Conservation (phyloP, 2,113 vertebrate species). For the Trematocara stigmaticum region DNA sequence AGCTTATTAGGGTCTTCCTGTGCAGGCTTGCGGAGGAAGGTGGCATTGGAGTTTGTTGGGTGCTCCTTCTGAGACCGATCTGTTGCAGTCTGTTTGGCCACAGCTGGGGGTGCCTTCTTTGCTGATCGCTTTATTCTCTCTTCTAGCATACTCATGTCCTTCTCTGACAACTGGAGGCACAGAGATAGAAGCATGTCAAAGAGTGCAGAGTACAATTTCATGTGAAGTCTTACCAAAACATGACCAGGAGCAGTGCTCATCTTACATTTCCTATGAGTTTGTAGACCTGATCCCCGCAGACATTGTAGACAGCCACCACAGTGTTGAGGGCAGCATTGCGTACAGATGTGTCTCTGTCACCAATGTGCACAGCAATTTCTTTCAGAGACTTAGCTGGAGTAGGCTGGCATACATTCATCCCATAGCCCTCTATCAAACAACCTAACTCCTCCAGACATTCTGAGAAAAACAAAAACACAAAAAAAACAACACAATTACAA, state of each 20-base stretch:
- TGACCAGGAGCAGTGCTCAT: neutral
- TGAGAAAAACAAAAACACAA: conserved; percentile 37
- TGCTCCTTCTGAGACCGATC: conserved; percentile 81
- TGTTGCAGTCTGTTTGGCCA: conserved; percentile 70
- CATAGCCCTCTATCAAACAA: conserved; percentile 89
- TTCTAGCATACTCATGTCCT: conserved; percentile 99
- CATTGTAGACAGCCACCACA: conserved; percentile 91
- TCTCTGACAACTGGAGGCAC: conserved; percentile 85
- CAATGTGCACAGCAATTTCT: conserved; percentile 93
- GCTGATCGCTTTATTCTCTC: conserved; percentile 95
- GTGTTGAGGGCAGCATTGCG: conserved; percentile 97
- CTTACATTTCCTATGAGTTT: conserved; percentile 97
- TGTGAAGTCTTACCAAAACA: neutral
- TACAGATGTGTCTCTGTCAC: conserved; percentile 92
- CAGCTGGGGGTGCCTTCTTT: conserved; percentile 80
- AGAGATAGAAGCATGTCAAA: neutral
- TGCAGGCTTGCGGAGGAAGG: conserved; percentile 82
- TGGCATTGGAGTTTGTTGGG: conserved; percentile 75
- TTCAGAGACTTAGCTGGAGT: conserved; percentile 92
- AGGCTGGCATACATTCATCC: conserved; percentile 97
- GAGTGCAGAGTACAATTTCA: neutral
- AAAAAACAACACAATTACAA: neutral
- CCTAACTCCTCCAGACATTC: conserved; percentile 97
- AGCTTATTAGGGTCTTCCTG: conserved; percentile 94
- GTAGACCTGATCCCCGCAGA: conserved; percentile 94